Conservation (phyloP, 2,888 invertebrate species). For the Criorhina ranunculi region DNA sequence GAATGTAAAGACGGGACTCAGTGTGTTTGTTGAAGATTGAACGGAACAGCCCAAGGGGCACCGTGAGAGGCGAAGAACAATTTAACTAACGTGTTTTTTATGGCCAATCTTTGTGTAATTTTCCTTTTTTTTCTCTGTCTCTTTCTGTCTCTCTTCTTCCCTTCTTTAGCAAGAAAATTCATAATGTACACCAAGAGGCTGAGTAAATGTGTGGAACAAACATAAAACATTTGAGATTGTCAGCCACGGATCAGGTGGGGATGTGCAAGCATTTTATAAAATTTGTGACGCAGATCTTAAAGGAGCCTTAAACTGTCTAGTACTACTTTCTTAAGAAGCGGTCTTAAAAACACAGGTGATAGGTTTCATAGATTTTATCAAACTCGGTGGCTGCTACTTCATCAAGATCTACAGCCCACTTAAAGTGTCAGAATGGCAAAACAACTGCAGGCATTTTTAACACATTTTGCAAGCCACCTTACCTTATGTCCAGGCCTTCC, state of each 20-base stretch:
- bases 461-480: too few species aligned
- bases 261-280: constrained; percentile 5
- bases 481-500: too few species aligned
- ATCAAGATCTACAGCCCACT: too few species aligned
- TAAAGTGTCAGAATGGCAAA: too few species aligned
- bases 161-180: constrained; percentile 14
- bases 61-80: constrained; percentile 10
- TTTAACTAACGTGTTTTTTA: constrained; percentile 47
- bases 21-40: constrained; percentile 23
- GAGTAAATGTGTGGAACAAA: constrained; percentile 34
- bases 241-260: constrained; percentile 6
- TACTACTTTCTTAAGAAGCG: too few species aligned
- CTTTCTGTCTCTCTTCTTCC: constrained; percentile 2
- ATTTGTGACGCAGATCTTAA: too few species aligned
- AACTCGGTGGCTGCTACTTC: too few species aligned
- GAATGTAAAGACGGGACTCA: constrained; percentile 18
- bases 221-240: constrained; percentile 3
- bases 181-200: constrained; percentile 19
- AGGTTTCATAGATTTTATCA: too few species aligned
- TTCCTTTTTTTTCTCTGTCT: constrained; percentile 2
- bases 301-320: neutral
- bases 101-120: constrained; percentile 16
- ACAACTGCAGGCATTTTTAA: too few species aligned
- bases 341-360: too few species aligned
- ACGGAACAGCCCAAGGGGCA: neutral